Evolutionary conservation across 2,113 vertebrate species (phyloP), one percentile per base, ranked within the genome.

Genomic region (Calidris pugnax): DNA sequence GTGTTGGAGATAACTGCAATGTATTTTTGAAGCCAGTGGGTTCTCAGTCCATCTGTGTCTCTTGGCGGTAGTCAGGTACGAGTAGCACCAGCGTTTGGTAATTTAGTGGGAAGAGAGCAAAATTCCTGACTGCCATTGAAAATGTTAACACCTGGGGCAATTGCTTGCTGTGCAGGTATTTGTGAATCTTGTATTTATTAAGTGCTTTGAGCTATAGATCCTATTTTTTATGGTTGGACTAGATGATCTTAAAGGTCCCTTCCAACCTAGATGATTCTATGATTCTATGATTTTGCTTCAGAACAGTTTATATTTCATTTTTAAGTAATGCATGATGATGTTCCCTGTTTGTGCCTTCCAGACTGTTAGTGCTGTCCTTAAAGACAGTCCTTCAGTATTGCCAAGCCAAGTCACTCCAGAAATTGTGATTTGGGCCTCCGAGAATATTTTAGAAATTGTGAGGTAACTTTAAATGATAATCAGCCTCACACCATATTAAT

Each of bases 271-370:
- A 47, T 47, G 47, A 47, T 47, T 47, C 20, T 47, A 47, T 21
- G 45, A 45, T 45, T 45, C 45, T 47, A 8, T 45, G 45, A 45
- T 90, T 94, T 84, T 60, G 48, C 51, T 85, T 72, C 50, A 90
- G 33, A 75, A 82, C 37, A 73, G 35, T 7, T 47, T 39, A 23
- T 63, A 12, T 32, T 87, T 85, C 12, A 35, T 74, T 90, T 77
- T 80, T 71, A 67, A 86, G 39, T 35, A 39, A n/a, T 0, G 0
- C 3, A 0, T 68, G 63, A 1, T 0, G 19, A 27, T 22, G 32
- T 14, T 91, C 53, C 64, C 48, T 9, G 8, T 72, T 89, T 75
- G 12, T 68, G 68, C 66, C 72, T 90, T 67, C 83, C 39, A 30
- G 33, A 23, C 39, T 59, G 21, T 55, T 48, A 45, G 55, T 51